These are phyloP conservation scores for Apostichopus parvimensis DNA, from an alignment of 35 echinoderm and acorn worm genomes.

Conservation along the genomic window DNA sequence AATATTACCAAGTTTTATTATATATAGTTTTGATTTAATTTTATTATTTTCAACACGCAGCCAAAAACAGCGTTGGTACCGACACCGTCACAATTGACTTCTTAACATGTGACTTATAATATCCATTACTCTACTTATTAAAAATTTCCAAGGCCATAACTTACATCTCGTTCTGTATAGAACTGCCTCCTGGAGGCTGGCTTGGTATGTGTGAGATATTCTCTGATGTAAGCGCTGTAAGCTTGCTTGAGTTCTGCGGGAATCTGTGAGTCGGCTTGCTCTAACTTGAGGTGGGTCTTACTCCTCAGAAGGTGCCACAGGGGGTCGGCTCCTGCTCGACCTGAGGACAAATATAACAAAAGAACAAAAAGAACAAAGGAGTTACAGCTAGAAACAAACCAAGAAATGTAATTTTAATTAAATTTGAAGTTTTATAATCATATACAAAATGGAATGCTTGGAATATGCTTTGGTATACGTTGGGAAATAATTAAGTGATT, in stretches of 20 bases:
- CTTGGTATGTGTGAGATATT: constrained; percentile 88
- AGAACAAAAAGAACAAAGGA: background rate
- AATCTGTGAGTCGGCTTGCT: constrained; percentile 84
- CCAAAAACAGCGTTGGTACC: too few relatives aligned
- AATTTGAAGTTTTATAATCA: background rate
- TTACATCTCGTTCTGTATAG: constrained; percentile 88
- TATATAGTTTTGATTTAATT: too few relatives aligned
- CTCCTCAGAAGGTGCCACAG: constrained; percentile 80
- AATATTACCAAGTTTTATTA: too few relatives aligned
- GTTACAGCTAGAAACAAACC: background rate
- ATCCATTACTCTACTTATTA: background rate
- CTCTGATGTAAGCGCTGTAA: constrained; percentile 93
- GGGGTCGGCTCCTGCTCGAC: constrained; percentile 77
- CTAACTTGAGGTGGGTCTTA: constrained; percentile 72
- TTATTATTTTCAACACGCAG: too few relatives aligned
- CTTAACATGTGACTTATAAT: background rate
- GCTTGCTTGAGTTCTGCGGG: constrained; percentile 85
- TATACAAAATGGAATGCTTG: too few relatives aligned
- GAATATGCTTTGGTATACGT: too few relatives aligned
- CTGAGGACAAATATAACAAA: constrained; percentile 41
- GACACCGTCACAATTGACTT: background rate
- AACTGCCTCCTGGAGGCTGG: constrained; percentile 80
- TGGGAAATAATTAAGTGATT: too few relatives aligned
- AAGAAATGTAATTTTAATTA: background rate
- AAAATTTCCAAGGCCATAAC: background rate